Base-by-base conservation (phyloP, 2,888 invertebrate genomes). In the Eupithecia abbreviata region DNA sequence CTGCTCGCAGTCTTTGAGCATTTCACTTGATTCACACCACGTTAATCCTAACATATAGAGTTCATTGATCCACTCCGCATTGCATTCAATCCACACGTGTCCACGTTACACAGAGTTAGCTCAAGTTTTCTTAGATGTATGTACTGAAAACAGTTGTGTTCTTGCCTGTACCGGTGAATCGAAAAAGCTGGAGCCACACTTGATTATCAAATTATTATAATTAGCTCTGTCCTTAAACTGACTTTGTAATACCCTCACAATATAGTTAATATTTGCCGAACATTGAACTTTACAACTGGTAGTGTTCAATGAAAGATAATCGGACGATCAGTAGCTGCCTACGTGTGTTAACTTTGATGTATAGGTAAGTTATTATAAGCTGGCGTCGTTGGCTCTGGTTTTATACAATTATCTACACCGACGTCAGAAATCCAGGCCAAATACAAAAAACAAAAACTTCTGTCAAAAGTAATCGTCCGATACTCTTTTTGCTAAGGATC, bases 1-100 rank as follows among this genome's bases (percentile, higher is more conserved):
- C 77, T 75, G 71, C 58, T 18, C 65, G 58, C 69, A 77, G 75
- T 73, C 62, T 67, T 75, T 78, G 78, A 75, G 78, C 75, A 75
- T 73, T 75, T 72, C 71, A 73, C 30, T 66, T 73, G 55, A 72
- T 47, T 67, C 71, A 73, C 67, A 67, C 47, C 72, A 65, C 66
- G 58, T 70, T 77, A 45, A 71, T 58, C 65, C 30, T 75, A 78
- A 75, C 72, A 72, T 62, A 41, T 58, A 73, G 76, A 49, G 73
- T 77, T 62, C 58, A n/a, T 71, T 55, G 62, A 62, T 77, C 77
- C 77, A 41, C 77, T 77, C 75, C 73, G 49, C 73, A 75, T 71
- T 51, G 71, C 75, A 70, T 58, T 77, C 66, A n/a, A 71, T 67
- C 73, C 18, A 75, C 71, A 73, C 71, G 5, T 70, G 62, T 72